Base-by-base conservation (phyloP, 2,888 invertebrate genomes). In the Furcula furcula region DNA sequence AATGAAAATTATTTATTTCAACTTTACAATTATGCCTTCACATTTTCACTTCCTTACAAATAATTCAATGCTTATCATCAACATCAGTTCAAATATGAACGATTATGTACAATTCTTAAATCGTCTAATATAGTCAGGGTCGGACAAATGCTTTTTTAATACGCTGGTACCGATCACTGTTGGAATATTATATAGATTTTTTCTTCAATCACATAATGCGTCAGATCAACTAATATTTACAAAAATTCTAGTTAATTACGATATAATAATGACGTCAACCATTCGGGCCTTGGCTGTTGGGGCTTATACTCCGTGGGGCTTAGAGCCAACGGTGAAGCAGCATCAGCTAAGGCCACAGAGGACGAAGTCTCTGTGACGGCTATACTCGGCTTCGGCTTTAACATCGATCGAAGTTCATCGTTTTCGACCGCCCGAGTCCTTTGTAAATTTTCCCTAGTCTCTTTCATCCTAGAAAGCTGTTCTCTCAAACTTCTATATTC, bases 391-490 rank as follows among this genome's bases (percentile, higher is more conserved):
- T 91, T 91, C 10, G 90, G 90, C 68, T 92, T 92, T 11, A 91
- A 64, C 50, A 90, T 90, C 2, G 91, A 84, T 54, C 89, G 84
- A 9, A 89, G 59, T 41, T 89, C 90, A 27, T 90, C 89, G 55
- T 89, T 90, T 21, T 90, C 90, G 35, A 66, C 81, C 15, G 82
- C 84, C 43, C 81, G 67, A 31, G 74, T 81, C 40, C 81, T 71
- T 59, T 87, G 86, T 57, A 94, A 88, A 47, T 91, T 93, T 53
- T 94, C 94, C 64, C 94, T 92, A 12, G 93, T 93, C 63, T 94
- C 93, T 62, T 94, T 95, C 94, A 95, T 94, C 69, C 93, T 92
- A 38, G 93, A 94, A 46, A 95, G 81, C 71, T 95, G 94, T 65
- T 94, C 93, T 66, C 95, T 93, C 36, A 95, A 87, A 55, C 90